A percentile compares a stretch with the other conserved stretches of the same genome.
These are phyloP conservation scores for Drosophila niveifrons DNA, from an alignment of 2,888 invertebrate genomes.

Conservation along the genomic window DNA sequence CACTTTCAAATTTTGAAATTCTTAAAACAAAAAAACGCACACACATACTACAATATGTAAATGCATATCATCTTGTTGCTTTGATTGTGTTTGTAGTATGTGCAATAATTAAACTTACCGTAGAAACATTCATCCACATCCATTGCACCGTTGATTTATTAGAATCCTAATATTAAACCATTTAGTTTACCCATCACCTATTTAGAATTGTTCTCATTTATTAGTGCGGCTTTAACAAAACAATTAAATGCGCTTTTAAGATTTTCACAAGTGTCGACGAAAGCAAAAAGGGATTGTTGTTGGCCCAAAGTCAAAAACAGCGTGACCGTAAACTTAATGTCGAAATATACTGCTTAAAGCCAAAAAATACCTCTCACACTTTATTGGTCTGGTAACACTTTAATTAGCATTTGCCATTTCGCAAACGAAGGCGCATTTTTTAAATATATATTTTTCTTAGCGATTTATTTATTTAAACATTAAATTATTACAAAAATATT, in stretches of 20 bases:
- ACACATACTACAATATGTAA: not conserved
- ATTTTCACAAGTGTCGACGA: conserved; percentile 58
- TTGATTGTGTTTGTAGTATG: conserved; percentile 6
- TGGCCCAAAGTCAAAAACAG: conserved; percentile 16
- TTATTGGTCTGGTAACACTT: not conserved
- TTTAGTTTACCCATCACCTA: conserved; percentile 26
- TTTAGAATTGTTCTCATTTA: not conserved
- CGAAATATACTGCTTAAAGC: not conserved
- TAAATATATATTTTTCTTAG: conserved; percentile 5
- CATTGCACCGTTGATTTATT: conserved; percentile 41
- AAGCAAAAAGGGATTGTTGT: conserved; percentile 54
- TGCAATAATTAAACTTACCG: conserved; percentile 46
- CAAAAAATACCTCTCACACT: not conserved
- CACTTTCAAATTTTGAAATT: conserved; percentile 16
- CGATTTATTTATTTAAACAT: conserved; percentile 20
- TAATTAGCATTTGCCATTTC: not conserved
- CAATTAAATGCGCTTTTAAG: conserved; percentile 1
- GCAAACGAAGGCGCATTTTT: not conserved
- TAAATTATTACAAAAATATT: conserved; percentile 39
- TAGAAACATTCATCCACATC: conserved; percentile 64
- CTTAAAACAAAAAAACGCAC: conserved; percentile 3
- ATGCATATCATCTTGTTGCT: conserved; percentile 11
- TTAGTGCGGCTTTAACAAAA: conserved; percentile 1
- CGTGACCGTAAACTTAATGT: not conserved
- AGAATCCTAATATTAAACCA: conserved; percentile 9